A percentile compares a stretch with the other conserved stretches of the same genome.
Conservation (phyloP, 35 echinoderm and acorn worm species). For the Apostichopus japonicus region DNA sequence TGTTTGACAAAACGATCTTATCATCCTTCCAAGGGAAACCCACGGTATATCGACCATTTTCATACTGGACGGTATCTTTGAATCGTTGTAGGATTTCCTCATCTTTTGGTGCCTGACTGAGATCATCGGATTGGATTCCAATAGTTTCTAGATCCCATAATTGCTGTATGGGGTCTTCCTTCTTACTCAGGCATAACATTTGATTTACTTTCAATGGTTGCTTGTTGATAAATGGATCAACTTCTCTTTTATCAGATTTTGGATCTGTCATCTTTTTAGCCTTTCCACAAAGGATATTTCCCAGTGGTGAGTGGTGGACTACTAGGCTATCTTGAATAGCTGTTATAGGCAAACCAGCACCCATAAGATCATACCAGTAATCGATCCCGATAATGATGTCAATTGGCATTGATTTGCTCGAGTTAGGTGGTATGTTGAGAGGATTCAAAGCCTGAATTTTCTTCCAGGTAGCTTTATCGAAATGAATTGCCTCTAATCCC, state of each 20-base stretch:
- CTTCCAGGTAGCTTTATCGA: conserved; percentile 13
- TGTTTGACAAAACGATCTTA: background rate
- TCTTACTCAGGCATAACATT: too few species aligned
- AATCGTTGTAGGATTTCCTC: background rate
- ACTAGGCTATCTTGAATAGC: background rate
- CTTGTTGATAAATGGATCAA: background rate
- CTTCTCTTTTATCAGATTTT: background rate
- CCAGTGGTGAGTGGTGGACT: conserved; percentile 2
- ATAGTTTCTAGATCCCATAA: conserved; percentile 1
- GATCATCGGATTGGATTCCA: background rate
- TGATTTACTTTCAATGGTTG: too few species aligned
- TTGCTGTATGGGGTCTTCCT: too few species aligned
- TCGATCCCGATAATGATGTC: conserved; percentile 8
- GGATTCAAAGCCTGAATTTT: background rate
- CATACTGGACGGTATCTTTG: background rate
- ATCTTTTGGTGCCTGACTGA: background rate
- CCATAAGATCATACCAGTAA: conserved; percentile 14
- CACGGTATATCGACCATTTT: conserved; percentile 1
- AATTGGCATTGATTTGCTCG: background rate
- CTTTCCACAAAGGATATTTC: conserved; percentile 18
- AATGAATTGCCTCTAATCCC: background rate
- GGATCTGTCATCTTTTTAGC: background rate
- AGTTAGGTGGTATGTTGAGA: conserved; percentile 7
- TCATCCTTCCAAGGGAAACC: conserved; percentile 35
- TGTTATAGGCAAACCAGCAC: conserved; percentile 2